Evolutionary conservation across 2,888 invertebrate genomes (phyloP).

Genomic region (Balanococcus diminutus): DNA sequence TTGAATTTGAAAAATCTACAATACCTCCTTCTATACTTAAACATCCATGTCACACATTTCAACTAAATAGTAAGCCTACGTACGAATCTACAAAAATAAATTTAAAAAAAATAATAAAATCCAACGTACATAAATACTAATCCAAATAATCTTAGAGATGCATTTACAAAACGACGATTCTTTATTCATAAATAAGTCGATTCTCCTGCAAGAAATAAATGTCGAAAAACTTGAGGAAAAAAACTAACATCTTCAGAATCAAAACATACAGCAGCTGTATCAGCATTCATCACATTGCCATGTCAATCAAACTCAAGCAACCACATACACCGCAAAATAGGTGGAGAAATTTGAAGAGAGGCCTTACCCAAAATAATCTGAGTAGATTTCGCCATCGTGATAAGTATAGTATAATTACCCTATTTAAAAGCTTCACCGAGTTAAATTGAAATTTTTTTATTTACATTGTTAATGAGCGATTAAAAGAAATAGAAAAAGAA

Average conservation of each 20-base stretch:
- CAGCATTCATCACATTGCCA: background rate
- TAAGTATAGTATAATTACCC: background rate
- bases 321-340: background rate
- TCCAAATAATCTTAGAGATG: background rate
- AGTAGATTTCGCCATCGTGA: background rate
- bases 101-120: background rate
- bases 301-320: background rate
- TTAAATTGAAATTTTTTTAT: background rate
- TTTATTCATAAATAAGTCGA: constrained; percentile 52
- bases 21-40: background rate
- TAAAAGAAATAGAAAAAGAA: background rate
- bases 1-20: background rate
- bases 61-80: background rate
- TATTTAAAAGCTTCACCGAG: background rate
- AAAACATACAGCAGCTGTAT: background rate
- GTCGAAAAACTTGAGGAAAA: background rate
- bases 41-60: background rate
- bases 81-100: background rate
- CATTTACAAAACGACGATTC: constrained; percentile 36
- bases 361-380: background rate
- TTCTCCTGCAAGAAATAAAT: constrained; percentile 53
- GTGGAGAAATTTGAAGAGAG: background rate
- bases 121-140: constrained; percentile 44
- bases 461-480: background rate
- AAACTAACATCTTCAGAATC: background rate